These are phyloP conservation scores for Pseudoatta argentina DNA, from an alignment of 1,140 invertebrate genomes.

Conservation along the genomic window DNA sequence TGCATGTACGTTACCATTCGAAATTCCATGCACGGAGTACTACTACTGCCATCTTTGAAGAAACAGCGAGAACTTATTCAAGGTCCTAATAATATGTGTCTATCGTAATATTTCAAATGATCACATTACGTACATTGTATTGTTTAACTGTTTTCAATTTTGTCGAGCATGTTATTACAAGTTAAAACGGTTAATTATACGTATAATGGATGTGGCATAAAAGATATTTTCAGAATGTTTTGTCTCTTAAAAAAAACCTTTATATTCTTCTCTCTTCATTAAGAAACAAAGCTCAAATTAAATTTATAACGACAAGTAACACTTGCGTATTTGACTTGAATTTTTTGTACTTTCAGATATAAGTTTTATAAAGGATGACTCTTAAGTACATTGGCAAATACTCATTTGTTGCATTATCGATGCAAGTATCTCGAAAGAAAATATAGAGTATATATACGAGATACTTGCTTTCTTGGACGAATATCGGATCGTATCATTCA, in stretches of 20 bases:
- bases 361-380: not conserved
- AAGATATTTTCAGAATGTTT: not conserved
- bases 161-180: not conserved
- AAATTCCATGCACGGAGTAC: too few species aligned
- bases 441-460: not conserved
- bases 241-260: not conserved
- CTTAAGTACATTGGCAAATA: not conserved
- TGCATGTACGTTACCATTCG: too few species aligned
- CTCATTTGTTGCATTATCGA: not conserved
- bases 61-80: too few species aligned
- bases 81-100: conserved; percentile 2
- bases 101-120: conserved; percentile 19
- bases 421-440: not conserved
- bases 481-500: not conserved
- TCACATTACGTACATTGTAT: conserved; percentile 4
- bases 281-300: not conserved
- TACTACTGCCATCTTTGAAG: too few species aligned
- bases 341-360: not conserved
- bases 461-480: not conserved
- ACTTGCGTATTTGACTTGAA: not conserved
- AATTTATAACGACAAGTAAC: not conserved
- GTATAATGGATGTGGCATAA: not conserved
- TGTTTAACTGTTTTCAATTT: conserved; percentile 14
- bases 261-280: not conserved
- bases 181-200: conserved; percentile 17